Conservation (phyloP, 2,113 vertebrate genomes). For the Rutilus rutilus region DNA sequence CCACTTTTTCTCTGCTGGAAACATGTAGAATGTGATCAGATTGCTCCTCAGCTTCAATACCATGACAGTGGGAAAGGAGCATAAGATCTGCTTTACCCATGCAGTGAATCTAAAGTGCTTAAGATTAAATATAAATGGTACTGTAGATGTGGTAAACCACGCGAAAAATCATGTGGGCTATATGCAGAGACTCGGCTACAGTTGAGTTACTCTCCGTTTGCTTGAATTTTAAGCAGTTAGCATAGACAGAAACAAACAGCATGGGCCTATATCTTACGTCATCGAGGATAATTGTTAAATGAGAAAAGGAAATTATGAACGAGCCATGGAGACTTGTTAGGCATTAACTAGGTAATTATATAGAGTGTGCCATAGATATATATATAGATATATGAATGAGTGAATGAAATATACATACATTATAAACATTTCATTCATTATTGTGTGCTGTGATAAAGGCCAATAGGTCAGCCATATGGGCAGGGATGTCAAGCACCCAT, state of each 20-base stretch:
- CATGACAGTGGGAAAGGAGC: not conserved
- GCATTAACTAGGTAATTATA: conserved; percentile 32
- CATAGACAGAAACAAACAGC: not conserved
- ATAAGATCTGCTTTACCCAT: conserved; percentile 8
- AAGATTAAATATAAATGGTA: not conserved
- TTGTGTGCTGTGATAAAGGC: no score
- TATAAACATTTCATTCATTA: no score
- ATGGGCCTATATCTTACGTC: not conserved
- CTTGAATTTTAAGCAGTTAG: conserved; percentile 14
- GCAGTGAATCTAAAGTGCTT: not conserved
- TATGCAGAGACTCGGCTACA: not conserved
- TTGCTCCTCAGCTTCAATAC: not conserved
- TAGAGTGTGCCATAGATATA: conserved; percentile 14
- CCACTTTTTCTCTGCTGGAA: not conserved
- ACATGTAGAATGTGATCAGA: not conserved
- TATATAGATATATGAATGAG: no score
- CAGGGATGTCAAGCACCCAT: no score
- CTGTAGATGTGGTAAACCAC: not conserved
- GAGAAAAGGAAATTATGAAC: not conserved
- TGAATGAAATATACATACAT: no score
- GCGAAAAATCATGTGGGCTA: not conserved
- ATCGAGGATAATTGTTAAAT: conserved; percentile 3
- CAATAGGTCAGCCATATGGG: no score
- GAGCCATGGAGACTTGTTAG: conserved; percentile 16
- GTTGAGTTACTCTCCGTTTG: not conserved